Evolutionary conservation across 2,113 vertebrate species (phyloP), one percentile per base, ranked within the genome.

Genomic region (Poeciliopsis occidentalis): DNA sequence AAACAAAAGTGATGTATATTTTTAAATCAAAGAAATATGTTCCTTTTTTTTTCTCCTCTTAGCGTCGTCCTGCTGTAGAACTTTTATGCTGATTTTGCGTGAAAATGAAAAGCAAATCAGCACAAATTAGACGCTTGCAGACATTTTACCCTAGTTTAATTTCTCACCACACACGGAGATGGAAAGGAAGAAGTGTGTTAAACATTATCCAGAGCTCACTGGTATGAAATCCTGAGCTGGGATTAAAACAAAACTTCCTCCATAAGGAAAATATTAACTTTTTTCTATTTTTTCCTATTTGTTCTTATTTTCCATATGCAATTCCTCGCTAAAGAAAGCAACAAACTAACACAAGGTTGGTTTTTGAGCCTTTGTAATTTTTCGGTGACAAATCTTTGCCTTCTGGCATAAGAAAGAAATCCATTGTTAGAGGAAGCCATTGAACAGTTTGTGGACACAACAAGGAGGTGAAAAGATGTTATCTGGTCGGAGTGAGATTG

Each of bases 241-340:
- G 39, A 15, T 4, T 13, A 15, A 41, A 41, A 41, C 39, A 15
- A 13, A 15, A 24, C 47, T 19, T 19, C 19, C 17, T 54, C 22
- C 47, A 26, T 31, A 39, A 39, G 24, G 24, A 4, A 67, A 47
- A 15, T 60, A 60, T 47, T n/a, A 2, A 3, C 34, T 19, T 60
- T 29, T 10, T 57, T 22, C 11, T 8, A 26, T 70, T 8, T 69
- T 2, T 12, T n/a, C 57, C 64, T 19, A 8, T 30, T 65, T 65
- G 5, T 30, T 65, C 17, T 76, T 27, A 66, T 29, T 32, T 74
- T 72, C 69, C 64, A 54, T 24, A 54, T 19, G 19, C 24, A 19
- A 22, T 54, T 15, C 44, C 44, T 19, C 6, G 6, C 19, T 22
- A 24, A 54, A 22, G 47, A 22, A 54, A 24, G 22, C 44, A 47